These are phyloP conservation scores for Mesocentrotus franciscanus DNA, from an alignment of 53 echinoderm and acorn worm species.

Conservation along the genomic window DNA sequence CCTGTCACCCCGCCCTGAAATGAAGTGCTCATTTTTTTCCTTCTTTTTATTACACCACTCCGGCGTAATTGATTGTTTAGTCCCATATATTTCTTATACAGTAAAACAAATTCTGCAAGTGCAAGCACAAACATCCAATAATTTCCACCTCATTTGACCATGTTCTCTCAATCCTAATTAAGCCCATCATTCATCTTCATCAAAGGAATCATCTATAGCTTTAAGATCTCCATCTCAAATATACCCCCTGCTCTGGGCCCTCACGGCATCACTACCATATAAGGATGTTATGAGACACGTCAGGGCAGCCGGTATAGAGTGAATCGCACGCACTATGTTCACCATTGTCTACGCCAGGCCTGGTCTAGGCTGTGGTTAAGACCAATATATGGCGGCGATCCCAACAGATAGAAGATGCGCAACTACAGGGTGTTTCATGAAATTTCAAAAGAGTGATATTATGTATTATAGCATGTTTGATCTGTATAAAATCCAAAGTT, in stretches of 20 bases:
- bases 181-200: not conserved
- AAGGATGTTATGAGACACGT: conserved; percentile 40
- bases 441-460: not conserved
- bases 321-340: conserved; percentile 5
- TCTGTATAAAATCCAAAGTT: too few relatives aligned
- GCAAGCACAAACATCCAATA: not conserved
- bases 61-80: not conserved
- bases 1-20: not conserved
- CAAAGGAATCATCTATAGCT: not conserved
- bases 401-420: conserved; percentile 33
- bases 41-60: not conserved
- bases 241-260: conserved; percentile 41
- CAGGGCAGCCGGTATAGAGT: conserved; percentile 42
- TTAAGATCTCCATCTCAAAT: conserved; percentile 19
- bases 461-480: too few relatives aligned
- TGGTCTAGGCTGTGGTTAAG: conserved; percentile 42
- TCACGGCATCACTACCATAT: conserved; percentile 56
- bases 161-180: not conserved
- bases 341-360: conserved; percentile 9
- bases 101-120: not conserved
- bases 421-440: conserved; percentile 12
- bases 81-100: not conserved
- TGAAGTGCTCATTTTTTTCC: not conserved
- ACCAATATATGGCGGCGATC: conserved; percentile 16
- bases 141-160: not conserved